Percentiles rank a stretch among this genome's conserved stretches.
These are phyloP conservation scores for Lamproptera curius DNA, from an alignment of 2,888 invertebrate species.

Conservation along the genomic window DNA sequence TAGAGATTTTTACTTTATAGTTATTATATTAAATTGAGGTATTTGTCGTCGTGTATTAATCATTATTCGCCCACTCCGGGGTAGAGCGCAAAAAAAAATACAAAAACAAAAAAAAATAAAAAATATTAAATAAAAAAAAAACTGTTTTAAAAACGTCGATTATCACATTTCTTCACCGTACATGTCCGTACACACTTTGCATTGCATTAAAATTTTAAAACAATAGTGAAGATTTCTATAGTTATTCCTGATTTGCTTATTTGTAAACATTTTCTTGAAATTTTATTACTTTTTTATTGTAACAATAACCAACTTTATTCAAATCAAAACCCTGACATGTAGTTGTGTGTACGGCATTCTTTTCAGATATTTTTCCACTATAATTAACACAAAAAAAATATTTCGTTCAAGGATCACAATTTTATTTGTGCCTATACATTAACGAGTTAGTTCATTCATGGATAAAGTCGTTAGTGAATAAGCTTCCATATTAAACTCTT, in stretches of 20 bases:
- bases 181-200: slow-evolving; percentile 21
- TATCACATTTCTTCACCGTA: slow-evolving; percentile 34
- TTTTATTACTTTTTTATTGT: too few relatives aligned
- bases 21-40: slow-evolving; percentile 44
- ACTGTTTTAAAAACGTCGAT: slow-evolving; percentile 49
- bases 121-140: slow-evolving; percentile 33
- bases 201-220: slow-evolving; percentile 3
- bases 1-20: slow-evolving; percentile 47
- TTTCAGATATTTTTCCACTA: slow-evolving; percentile 11
- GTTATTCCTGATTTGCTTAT: too few relatives aligned
- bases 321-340: neutral
- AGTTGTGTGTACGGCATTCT: slow-evolving; percentile 11
- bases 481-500: slow-evolving; percentile 21
- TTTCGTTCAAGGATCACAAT: slow-evolving; percentile 21
- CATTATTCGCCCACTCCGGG: slow-evolving; percentile 62
- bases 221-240: too few relatives aligned
- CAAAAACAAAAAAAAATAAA: slow-evolving; percentile 39
- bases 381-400: slow-evolving; percentile 22
- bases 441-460: slow-evolving; percentile 17
- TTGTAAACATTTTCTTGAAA: too few relatives aligned
- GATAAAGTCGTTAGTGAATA: slow-evolving; percentile 19
- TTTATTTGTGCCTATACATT: slow-evolving; percentile 23
- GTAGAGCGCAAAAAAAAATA: slow-evolving; percentile 50
- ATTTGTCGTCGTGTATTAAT: slow-evolving; percentile 65
- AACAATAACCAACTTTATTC: neutral